Evolutionary conservation across 2,113 vertebrate species (phyloP), one percentile per base, ranked within the genome.

Genomic region (Mystacornis crossleyi): DNA sequence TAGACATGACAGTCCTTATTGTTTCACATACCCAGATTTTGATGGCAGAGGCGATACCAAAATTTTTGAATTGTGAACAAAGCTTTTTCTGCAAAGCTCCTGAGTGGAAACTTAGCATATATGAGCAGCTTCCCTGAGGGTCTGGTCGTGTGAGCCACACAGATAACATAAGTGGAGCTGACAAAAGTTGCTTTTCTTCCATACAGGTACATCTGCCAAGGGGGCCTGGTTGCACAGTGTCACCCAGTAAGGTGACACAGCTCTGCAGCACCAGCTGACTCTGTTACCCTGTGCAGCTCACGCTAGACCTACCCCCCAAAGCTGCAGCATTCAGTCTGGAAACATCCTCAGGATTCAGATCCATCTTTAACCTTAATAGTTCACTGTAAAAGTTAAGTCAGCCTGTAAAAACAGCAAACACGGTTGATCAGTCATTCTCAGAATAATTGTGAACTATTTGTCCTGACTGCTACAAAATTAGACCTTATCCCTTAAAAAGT

Each of bases 1-100:
- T 74, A 94, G 80, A 93, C 42, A 38, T 36, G 53, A 79, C 62
- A 96, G 58, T 83, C 26, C 72, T 91, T 80, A 95, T 73, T 97
- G 47, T 87, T 96, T 90, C 80, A 72, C 8, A 6, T 50, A 45
- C 26, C 3, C 16, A 71, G 60, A 92, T 95, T 94, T 89, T 95
- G 94, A 85, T 85, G 71, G 85, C 54, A 93, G 43, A 95, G 94
- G 42, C 3, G 50, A 91, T 50, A 89, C 17, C 34, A 95, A 86
- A 84, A 58, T 33, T 73, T 95, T 57, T 86, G 74, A 83, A 91
- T 87, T 91, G 48, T 71, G 55, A 91, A 78, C 36, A 73, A 17
- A 2, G 55, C 36, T 93, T 96, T 93, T 93, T 80, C 85, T 85
- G 29, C 36, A 65, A 90, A 94, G 31, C 4, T 55, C 19, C 48